A percentile compares a stretch with the other conserved stretches of the same genome.
Evolutionary conservation across 35 echinoderm and acorn worm genomes (phyloP).

Genomic region (Nesometra sesokonis): DNA sequence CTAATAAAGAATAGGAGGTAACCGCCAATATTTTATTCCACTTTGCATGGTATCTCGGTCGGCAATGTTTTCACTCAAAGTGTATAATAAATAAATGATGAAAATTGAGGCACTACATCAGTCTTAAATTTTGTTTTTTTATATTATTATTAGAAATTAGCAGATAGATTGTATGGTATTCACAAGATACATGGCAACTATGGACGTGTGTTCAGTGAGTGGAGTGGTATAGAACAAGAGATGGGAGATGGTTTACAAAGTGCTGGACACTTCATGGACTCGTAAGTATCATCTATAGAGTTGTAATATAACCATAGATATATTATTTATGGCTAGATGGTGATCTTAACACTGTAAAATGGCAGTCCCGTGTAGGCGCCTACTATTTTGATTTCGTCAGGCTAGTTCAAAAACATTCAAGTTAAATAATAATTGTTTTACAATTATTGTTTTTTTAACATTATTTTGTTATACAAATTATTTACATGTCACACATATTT

Average conservation of each 20-base stretch:
- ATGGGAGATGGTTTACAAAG: slow-evolving; percentile 99
- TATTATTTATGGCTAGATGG: too few relatives aligned
- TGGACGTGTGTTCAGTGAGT: slow-evolving; percentile 97
- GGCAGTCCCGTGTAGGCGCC: too few relatives aligned
- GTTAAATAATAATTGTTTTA: too few relatives aligned
- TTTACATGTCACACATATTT: too few relatives aligned
- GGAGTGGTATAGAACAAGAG: slow-evolving; percentile 98
- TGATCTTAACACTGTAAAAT: too few relatives aligned
- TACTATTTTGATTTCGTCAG: too few relatives aligned
- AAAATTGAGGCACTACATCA: background rate
- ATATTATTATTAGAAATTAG: slow-evolving; percentile 58
- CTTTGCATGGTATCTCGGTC: too few relatives aligned
- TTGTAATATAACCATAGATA: too few relatives aligned
- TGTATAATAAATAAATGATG: background rate
- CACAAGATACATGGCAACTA: slow-evolving; percentile 99
- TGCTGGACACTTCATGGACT: slow-evolving; percentile 97
- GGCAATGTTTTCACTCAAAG: background rate
- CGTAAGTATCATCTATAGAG: slow-evolving; percentile 36
- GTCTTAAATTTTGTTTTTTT: background rate
- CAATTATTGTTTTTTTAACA: too few relatives aligned
- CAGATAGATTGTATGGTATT: slow-evolving; percentile 89
- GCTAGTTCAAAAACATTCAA: too few relatives aligned
- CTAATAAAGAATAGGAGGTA: too few relatives aligned
- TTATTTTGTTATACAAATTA: too few relatives aligned
- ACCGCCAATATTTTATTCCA: background rate